Percentiles rank a stretch among this genome's conserved stretches.
These are phyloP conservation scores for Ips nitidus DNA, from an alignment of 1,140 invertebrate genomes.

Conservation along the genomic window DNA sequence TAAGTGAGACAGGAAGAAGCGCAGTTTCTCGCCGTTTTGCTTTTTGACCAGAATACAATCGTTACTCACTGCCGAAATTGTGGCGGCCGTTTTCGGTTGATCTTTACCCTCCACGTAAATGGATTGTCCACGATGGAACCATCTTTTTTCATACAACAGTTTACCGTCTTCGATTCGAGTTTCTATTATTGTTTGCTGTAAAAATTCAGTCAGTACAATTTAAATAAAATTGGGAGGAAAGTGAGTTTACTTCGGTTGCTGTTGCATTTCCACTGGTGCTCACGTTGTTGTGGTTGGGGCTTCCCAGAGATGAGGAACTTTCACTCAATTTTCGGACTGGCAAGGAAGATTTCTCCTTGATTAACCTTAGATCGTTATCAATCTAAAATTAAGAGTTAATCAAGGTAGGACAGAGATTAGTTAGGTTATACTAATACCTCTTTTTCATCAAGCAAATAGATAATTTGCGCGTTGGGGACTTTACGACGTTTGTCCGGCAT, in stretches of 20 bases:
- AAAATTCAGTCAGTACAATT: background rate
- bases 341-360: slow-evolving; percentile 66
- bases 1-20: slow-evolving; percentile 81
- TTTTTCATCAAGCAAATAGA: slow-evolving; percentile 84
- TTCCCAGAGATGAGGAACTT: slow-evolving; percentile 37
- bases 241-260: slow-evolving; percentile 7
- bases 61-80: slow-evolving; percentile 85
- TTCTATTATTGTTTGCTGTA: slow-evolving; percentile 58
- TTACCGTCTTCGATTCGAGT: slow-evolving; percentile 93
- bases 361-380: slow-evolving; percentile 81
- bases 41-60: slow-evolving; percentile 92
- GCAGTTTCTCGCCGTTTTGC: slow-evolving; percentile 76
- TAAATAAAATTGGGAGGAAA: background rate
- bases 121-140: slow-evolving; percentile 92
- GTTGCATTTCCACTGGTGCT: slow-evolving; percentile 5
- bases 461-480: slow-evolving; percentile 79
- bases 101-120: slow-evolving; percentile 85
- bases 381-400: slow-evolving; percentile 49
- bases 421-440: slow-evolving; percentile 53
- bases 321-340: slow-evolving; percentile 55
- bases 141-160: slow-evolving; percentile 88
- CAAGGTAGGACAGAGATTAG: background rate
- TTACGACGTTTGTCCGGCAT: slow-evolving; percentile 80
- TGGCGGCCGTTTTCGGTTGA: slow-evolving; percentile 75
- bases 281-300: slow-evolving; percentile 25